Conservation (phyloP, 2,113 vertebrate genomes). For the Oreotrochilus melanogaster region DNA sequence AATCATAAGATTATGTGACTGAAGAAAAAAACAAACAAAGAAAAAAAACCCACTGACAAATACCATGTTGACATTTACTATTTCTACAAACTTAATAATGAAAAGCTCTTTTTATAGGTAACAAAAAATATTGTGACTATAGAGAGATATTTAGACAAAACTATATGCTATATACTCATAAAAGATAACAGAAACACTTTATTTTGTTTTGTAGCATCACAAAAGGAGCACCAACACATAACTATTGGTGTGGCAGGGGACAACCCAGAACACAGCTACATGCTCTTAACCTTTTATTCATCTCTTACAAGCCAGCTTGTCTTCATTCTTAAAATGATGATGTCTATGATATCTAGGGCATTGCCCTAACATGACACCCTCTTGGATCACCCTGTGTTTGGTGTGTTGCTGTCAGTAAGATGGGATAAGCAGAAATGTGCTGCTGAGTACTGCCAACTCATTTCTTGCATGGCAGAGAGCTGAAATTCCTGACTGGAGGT, state of each 20-base stretch:
- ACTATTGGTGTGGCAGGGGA: fast-evolving
- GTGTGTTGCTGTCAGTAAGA: neutral
- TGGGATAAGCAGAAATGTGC: neutral
- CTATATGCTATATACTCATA: neutral
- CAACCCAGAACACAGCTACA: neutral
- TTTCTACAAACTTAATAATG: neutral
- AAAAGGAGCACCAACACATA: neutral
- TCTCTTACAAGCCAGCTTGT: neutral
- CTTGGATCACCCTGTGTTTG: neutral
- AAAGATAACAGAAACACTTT: neutral
- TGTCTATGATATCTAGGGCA: neutral
- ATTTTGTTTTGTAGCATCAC: neutral
- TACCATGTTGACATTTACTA: neutral
- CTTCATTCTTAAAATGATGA: neutral
- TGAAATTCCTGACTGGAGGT: neutral
- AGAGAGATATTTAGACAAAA: neutral
- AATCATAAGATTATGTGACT: neutral
- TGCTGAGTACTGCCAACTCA: neutral
- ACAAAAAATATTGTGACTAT: neutral
- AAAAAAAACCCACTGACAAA: neutral
- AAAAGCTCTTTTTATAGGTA: neutral
- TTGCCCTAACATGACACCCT: neutral
- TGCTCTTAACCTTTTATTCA: neutral
- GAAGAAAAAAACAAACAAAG: neutral
- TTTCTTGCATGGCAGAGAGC: neutral